These are phyloP conservation scores for Dendropsophus ebraccatus DNA, from an alignment of 2,113 vertebrate species.

Conservation along the genomic window DNA sequence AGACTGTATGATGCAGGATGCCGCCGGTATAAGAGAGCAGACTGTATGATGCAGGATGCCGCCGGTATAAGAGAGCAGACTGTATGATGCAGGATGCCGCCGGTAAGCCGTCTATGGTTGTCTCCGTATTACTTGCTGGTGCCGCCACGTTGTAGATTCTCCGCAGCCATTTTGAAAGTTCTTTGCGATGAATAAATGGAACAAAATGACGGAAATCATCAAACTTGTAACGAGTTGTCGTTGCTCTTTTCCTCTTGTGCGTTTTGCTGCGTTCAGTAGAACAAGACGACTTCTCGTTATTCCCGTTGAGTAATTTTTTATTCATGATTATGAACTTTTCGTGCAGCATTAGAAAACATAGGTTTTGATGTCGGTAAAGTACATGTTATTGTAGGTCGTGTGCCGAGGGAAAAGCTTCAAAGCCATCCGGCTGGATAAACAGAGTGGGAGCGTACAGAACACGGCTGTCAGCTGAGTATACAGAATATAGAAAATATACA, in stretches of 20 bases:
- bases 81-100: background rate
- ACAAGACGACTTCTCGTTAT: background rate
- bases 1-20: background rate
- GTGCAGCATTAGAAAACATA: conserved; percentile 37
- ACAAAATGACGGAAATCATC: background rate
- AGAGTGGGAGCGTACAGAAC: background rate
- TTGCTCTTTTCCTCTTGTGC: background rate
- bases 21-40: background rate
- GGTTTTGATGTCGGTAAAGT: conserved; percentile 25
- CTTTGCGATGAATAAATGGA: background rate
- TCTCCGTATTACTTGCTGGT: background rate
- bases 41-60: background rate
- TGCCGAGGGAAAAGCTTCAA: conserved; percentile 5
- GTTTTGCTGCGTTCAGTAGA: background rate
- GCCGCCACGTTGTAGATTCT: no score
- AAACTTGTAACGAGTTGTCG: background rate
- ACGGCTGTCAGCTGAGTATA: background rate
- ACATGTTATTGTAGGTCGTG: conserved; percentile 30
- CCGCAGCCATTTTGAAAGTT: no score
- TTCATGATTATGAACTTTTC: conserved; percentile 46
- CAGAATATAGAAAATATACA: no score
- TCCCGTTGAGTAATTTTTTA: conserved; percentile 23
- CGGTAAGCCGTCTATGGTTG: background rate
- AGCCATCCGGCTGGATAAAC: background rate
- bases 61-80: no score